Evolutionary conservation across 2,113 vertebrate species (phyloP), one percentile per base, ranked within the genome.

Genomic region (Eulacestoma nigropectus): DNA sequence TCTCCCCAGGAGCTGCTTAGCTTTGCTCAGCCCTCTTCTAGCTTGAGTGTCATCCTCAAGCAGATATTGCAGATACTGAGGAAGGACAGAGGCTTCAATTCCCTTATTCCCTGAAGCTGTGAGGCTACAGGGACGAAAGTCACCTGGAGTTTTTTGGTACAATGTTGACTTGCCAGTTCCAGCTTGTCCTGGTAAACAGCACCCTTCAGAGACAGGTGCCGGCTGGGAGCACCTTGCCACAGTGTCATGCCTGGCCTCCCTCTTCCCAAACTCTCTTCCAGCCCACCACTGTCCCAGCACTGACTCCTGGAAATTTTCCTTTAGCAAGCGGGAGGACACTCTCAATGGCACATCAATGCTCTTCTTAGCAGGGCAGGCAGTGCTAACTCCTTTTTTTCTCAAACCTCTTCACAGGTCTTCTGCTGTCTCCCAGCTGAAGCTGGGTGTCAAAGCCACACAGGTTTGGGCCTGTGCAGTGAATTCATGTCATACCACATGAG

Each of bases 401-500:
- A 13, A 46, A 39, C 16, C 44, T 91, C 53, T 60, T 82, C 62
- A 52, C 21, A 39, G 47, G 65, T 37, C 56, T 87, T 44, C 44
- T 0, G 1, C 81, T 87, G 44, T 73, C 82, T 95, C 49, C n/a
- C 22, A 22, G 65, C 11, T 44, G 69, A 57, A 77, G 42, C 16
- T 53, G 32, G 50, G 14, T 76, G 55, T 87, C 70, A 76, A 57
- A 94, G 75, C 33, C 57, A 65, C 46, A 32, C 91, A 89, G 77
- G 91, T 93, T 93, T 91, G 73, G 42, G 64, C 87, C 80, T 91
- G 93, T 91, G 84, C 42, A 39, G 35, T 47, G 69, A 53, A 90
- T 92, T 87, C 37, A n/a, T 94, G 82, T 83, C 87, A 79, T 73
- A 73, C 53, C 74, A 60, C 32, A 60, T 0, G 6, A 79, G 62